phyloP scores from a whole-genome alignment of 1,140 invertebrate species.

The Antheraea mylitta region DNA sequence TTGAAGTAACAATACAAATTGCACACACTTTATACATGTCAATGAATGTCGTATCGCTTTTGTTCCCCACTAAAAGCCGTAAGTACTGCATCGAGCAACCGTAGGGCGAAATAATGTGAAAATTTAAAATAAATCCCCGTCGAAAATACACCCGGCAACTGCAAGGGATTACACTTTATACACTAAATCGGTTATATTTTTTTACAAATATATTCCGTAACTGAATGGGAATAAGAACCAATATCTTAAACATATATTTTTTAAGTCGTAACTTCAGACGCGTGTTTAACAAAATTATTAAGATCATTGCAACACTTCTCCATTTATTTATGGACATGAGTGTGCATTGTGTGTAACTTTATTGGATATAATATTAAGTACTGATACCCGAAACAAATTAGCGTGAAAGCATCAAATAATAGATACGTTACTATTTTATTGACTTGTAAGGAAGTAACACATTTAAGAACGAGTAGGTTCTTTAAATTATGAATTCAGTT shows the following conservation, averaged over 20 bases:
- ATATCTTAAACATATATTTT: background rate
- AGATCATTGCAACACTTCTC: background rate
- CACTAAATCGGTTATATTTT: background rate
- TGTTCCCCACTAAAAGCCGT: constrained; percentile 31
- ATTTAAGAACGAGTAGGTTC: too few species aligned
- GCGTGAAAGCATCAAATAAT: background rate
- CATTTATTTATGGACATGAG: too few species aligned
- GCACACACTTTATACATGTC: background rate
- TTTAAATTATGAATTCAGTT: too few species aligned
- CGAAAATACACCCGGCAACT: constrained; percentile 17
- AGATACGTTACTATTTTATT: background rate
- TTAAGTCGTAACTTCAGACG: background rate
- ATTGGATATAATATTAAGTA: background rate
- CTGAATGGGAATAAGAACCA: background rate
- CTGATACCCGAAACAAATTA: background rate
- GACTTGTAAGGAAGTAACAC: too few species aligned
- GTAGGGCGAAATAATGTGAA: constrained; percentile 41
- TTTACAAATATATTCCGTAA: background rate
- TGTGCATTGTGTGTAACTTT: background rate
- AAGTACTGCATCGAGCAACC: constrained; percentile 40
- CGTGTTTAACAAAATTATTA: background rate
- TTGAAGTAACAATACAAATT: constrained; percentile 2
- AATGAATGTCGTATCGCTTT: constrained; percentile 2
- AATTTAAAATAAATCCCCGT: constrained; percentile 60
- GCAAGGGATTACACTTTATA: constrained; percentile 14